Conservation (phyloP, 1,140 invertebrate species). For the Teleogryllus occipitalis region DNA sequence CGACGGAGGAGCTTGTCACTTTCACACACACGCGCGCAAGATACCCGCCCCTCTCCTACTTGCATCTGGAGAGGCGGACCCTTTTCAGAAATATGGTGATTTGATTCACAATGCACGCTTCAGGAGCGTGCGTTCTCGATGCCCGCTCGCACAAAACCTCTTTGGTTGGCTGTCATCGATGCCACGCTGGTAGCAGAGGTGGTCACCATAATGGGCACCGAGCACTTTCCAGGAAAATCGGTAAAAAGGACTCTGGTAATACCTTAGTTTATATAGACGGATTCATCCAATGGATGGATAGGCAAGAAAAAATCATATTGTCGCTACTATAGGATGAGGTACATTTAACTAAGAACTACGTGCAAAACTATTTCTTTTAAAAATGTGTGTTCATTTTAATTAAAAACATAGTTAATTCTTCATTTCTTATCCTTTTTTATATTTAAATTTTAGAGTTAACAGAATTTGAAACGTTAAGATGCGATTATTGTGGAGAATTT, state of each 20-base stretch:
- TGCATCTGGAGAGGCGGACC: background rate
- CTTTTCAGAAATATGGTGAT: background rate
- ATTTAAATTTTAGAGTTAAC: background rate
- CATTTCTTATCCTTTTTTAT: background rate
- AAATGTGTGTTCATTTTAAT: background rate
- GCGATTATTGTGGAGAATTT: too few relatives aligned
- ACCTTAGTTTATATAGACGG: background rate
- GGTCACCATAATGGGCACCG: background rate
- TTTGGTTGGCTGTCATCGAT: too few relatives aligned
- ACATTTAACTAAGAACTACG: too few relatives aligned
- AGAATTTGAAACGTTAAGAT: background rate
- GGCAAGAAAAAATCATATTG: too few relatives aligned
- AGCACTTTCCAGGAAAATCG: background rate
- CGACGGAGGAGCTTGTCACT: background rate
- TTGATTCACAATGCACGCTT: background rate
- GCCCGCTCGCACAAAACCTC: too few relatives aligned
- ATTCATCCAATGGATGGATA: too few relatives aligned
- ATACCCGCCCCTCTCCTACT: background rate
- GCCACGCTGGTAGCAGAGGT: too few relatives aligned
- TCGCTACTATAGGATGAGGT: too few relatives aligned
- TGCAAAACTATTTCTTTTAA: background rate
- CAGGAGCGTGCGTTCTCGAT: too few relatives aligned
- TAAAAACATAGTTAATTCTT: background rate
- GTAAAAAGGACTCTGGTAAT: background rate
- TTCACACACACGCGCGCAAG: background rate